A percentile compares a stretch with the other conserved stretches of the same genome.
These are phyloP conservation scores for Drosophila melanocephala DNA, from an alignment of 2,888 invertebrate species.

Conservation along the genomic window DNA sequence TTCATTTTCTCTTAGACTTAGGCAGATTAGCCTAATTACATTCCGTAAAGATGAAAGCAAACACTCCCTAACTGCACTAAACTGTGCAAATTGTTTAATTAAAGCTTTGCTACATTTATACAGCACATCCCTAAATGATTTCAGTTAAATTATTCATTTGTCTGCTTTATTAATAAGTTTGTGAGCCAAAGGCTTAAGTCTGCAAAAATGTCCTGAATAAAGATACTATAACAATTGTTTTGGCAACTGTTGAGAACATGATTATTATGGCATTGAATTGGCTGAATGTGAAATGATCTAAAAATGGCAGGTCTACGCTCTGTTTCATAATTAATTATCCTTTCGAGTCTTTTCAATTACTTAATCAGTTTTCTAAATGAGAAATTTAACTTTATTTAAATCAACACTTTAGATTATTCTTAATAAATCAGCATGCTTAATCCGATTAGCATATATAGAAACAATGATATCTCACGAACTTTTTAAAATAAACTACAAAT, in stretches of 20 bases:
- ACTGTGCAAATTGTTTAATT: constrained; percentile 15
- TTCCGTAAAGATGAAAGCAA: constrained; percentile 38
- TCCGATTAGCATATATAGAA: not conserved
- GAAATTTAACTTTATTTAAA: not conserved
- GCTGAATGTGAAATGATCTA: not conserved
- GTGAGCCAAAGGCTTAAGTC: not conserved
- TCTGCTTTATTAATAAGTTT: not conserved
- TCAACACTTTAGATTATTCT: not conserved
- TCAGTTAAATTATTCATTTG: constrained; percentile 19
- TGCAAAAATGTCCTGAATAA: not conserved
- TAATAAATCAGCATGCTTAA: not conserved
- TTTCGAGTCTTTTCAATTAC: not conserved
- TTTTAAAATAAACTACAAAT: not conserved
- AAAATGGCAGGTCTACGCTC: not conserved
- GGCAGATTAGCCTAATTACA: constrained; percentile 51
- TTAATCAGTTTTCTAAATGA: not conserved
- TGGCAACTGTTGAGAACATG: not conserved
- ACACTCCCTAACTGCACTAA: constrained; percentile 8
- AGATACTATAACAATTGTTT: not conserved
- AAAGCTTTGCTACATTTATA: constrained; percentile 10
- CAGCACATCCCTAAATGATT: constrained; percentile 26
- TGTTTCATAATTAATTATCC: not conserved
- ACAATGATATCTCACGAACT: not conserved
- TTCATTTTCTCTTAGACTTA: constrained; percentile 7
- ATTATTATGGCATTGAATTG: not conserved